Evolutionary conservation across 1,140 invertebrate species (phyloP).

Genomic region (Lepidurus couesii): DNA sequence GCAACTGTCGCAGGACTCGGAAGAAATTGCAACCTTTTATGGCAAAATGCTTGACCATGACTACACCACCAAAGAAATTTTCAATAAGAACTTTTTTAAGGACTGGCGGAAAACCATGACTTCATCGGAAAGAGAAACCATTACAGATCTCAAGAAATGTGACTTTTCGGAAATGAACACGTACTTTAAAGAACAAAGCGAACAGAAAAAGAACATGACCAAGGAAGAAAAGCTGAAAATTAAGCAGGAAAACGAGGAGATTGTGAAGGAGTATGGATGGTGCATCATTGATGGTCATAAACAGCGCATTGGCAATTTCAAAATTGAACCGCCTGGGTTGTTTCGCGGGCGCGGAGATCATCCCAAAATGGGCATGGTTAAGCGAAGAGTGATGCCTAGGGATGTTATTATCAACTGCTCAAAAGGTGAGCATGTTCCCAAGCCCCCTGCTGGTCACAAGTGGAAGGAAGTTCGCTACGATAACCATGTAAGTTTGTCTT

Average conservation of each 20-base stretch:
- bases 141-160: slow-evolving; percentile 85
- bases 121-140: slow-evolving; percentile 65
- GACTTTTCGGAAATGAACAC: slow-evolving; percentile 86
- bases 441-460: slow-evolving; percentile 77
- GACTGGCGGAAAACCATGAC: slow-evolving; percentile 90
- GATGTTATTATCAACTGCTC: slow-evolving; percentile 98
- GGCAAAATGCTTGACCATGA: slow-evolving; percentile 98
- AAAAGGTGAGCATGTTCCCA: slow-evolving; percentile 74
- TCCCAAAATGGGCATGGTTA: slow-evolving; percentile 98
- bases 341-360: slow-evolving; percentile 97
- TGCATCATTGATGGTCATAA: slow-evolving; percentile 96
- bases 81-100: slow-evolving; percentile 96
- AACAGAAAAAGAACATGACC: slow-evolving; percentile 72
- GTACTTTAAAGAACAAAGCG: slow-evolving; percentile 74
- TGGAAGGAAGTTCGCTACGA: slow-evolving; percentile 98
- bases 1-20: slow-evolving; percentile 69
- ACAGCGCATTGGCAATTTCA: slow-evolving; percentile 98
- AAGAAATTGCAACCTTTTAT: slow-evolving; percentile 98
- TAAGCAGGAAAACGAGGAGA: slow-evolving; percentile 86
- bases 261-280: slow-evolving; percentile 88
- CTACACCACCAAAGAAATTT: slow-evolving; percentile 90
- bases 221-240: slow-evolving; percentile 82
- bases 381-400: slow-evolving; percentile 81
- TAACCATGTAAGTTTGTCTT: slow-evolving; percentile 60
- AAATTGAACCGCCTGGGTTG: slow-evolving; percentile 93